Evolutionary conservation across 1,140 invertebrate species (phyloP).

Genomic region (Lepidotrigona ventralis): DNA sequence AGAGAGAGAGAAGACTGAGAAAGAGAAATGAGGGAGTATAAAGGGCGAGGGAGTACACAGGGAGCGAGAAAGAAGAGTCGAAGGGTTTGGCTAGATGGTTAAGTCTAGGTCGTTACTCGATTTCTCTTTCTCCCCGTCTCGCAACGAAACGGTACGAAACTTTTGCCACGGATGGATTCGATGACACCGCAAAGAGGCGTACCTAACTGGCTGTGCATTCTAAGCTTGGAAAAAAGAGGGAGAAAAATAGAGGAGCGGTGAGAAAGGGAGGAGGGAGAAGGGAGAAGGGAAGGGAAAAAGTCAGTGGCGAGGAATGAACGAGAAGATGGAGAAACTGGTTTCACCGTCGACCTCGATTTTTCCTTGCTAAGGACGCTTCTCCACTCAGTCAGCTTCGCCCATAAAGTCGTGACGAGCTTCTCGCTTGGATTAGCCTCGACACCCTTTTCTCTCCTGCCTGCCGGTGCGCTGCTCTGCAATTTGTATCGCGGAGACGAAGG

Average conservation of each 20-base stretch:
- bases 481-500: slow-evolving; percentile 51
- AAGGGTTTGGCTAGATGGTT: slow-evolving; percentile 45
- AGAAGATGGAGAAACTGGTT: slow-evolving; percentile 22
- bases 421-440: slow-evolving; percentile 53
- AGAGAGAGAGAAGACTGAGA: neutral
- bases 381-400: slow-evolving; percentile 32
- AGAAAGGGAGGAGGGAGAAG: neutral
- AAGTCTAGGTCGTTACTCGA: slow-evolving; percentile 55
- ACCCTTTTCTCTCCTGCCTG: slow-evolving; percentile 33
- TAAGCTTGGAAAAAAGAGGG: neutral
- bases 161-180: slow-evolving; percentile 34
- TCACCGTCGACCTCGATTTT: slow-evolving; percentile 36
- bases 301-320: neutral
- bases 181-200: slow-evolving; percentile 41
- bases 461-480: slow-evolving; percentile 45
- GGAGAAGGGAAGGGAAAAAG: neutral
- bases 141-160: slow-evolving; percentile 13
- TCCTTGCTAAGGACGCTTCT: slow-evolving; percentile 39
- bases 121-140: slow-evolving; percentile 37
- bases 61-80: slow-evolving; percentile 16
- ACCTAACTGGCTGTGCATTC: slow-evolving; percentile 34
- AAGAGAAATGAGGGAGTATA: neutral
- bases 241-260: too few species aligned
- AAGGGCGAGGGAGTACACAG: neutral
- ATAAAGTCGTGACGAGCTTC: slow-evolving; percentile 57